Evolutionary conservation across 2,113 vertebrate genomes (phyloP).

Genomic region (Acrocephalus arundinaceus): DNA sequence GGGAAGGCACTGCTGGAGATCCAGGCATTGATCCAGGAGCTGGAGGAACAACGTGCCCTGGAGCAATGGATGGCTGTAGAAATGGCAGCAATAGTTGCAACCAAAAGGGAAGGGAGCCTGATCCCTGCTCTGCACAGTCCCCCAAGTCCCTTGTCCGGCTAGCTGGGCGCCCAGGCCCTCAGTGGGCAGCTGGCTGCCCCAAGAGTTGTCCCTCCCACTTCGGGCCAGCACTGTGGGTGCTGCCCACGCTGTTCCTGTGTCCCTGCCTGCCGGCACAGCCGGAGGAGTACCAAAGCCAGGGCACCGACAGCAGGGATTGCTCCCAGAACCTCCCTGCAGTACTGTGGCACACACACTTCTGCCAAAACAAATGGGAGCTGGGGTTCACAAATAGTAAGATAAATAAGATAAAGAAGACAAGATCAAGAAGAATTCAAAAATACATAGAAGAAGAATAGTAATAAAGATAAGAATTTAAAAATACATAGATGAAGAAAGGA

Average conservation of each 20-base stretch:
- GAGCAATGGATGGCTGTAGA: not conserved
- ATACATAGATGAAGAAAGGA: too few species aligned
- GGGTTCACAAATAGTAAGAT: too few species aligned
- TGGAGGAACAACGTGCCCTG: not conserved
- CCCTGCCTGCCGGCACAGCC: too few species aligned
- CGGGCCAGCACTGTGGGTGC: fast-evolving
- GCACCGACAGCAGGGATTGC: too few species aligned
- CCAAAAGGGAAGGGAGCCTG: fast-evolving
- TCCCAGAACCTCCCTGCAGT: too few species aligned
- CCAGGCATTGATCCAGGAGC: not conserved
- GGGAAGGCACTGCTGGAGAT: not conserved
- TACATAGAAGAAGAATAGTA: not conserved
- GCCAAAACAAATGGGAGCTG: too few species aligned
- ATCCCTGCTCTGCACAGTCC: not conserved
- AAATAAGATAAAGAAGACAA: too few species aligned
- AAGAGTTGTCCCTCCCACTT: fast-evolving
- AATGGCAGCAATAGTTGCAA: not conserved
- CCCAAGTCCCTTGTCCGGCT: too few species aligned
- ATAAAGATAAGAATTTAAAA: not conserved
- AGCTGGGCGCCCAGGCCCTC: too few species aligned
- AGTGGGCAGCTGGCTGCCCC: fast-evolving
- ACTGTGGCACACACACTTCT: too few species aligned
- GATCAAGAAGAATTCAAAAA: not conserved
- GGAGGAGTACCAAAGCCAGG: too few species aligned
- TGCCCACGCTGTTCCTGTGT: too few species aligned